A percentile compares a stretch with the other conserved stretches of the same genome.
Conservation (phyloP, 2,113 vertebrate genomes). For the Pseudolaguvia tuberculata region DNA sequence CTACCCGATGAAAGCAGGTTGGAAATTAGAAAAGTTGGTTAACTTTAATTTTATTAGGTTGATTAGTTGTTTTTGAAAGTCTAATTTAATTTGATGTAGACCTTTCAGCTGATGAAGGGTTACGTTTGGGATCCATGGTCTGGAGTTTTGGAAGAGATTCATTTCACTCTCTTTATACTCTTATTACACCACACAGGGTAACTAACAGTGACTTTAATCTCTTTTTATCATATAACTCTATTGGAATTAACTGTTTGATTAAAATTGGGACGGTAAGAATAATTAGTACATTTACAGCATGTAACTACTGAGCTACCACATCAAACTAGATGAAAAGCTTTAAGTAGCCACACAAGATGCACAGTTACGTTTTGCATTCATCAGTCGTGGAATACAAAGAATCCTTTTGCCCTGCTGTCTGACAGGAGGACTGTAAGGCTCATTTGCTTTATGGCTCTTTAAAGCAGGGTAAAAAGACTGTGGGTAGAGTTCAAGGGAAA, state of each 20-base stretch:
- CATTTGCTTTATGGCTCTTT: constrained; percentile 43
- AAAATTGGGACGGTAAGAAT: constrained; percentile 27
- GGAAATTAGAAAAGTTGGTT: not conserved
- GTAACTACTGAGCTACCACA: too few species aligned
- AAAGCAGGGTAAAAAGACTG: constrained; percentile 30
- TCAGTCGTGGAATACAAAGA: constrained; percentile 46
- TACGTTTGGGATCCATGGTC: constrained; percentile 9
- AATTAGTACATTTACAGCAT: constrained; percentile 50
- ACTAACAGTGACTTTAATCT: constrained; percentile 39
- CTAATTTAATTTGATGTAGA: constrained; percentile 42
- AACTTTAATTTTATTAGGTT: constrained; percentile 28
- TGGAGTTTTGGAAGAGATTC: constrained; percentile 28
- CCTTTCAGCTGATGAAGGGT: not conserved
- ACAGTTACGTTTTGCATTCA: constrained; percentile 47
- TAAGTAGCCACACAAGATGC: constrained; percentile 44
- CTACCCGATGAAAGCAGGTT: constrained; percentile 8
- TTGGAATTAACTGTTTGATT: constrained; percentile 22
- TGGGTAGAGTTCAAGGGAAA: constrained; percentile 50
- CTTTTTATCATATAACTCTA: constrained; percentile 51
- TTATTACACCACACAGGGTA: constrained; percentile 20
- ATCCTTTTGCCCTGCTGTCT: constrained; percentile 43
- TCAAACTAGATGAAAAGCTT: constrained; percentile 15
- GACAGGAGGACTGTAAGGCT: constrained; percentile 8
- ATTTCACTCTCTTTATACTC: constrained; percentile 36
- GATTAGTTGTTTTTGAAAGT: constrained; percentile 31